phyloP scores from a whole-genome alignment of 2,113 vertebrate species.

The Hippocampus comes region DNA sequence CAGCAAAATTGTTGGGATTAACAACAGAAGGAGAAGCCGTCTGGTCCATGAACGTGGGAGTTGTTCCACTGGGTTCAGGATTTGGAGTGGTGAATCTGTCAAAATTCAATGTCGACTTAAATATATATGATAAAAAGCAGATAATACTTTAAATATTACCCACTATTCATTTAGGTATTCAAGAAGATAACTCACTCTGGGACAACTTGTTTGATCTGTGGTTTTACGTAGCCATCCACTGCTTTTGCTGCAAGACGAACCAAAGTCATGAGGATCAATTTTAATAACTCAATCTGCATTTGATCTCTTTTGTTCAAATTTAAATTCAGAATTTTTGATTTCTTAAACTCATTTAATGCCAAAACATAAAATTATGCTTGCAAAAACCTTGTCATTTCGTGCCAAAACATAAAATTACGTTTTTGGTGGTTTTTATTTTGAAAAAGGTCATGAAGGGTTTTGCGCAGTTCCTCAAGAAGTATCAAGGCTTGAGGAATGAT shows the following conservation, averaged over 20 bases:
- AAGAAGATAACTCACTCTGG: constrained; percentile 83
- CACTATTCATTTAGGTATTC: not conserved
- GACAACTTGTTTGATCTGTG: constrained; percentile 97
- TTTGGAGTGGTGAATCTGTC: constrained; percentile 81
- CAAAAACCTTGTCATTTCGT: no score
- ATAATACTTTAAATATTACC: no score
- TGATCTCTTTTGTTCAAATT: not conserved
- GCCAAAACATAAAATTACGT: no score
- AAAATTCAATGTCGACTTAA: not conserved
- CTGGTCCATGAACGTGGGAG: constrained; percentile 87
- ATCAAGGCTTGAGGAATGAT: no score
- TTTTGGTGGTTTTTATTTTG: no score
- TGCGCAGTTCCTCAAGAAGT: no score
- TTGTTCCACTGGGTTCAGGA: constrained; percentile 74
- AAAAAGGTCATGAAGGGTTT: no score
- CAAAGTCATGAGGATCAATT: not conserved
- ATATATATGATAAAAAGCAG: not conserved
- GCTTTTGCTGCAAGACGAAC: constrained; percentile 77
- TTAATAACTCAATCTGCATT: not conserved
- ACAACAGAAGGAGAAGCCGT: constrained; percentile 79
- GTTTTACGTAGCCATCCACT: constrained; percentile 93
- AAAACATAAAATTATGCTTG: no score
- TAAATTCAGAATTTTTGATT: not conserved
- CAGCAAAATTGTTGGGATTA: constrained; percentile 77
- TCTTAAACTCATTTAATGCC: no score